These are phyloP conservation scores for roundworm (Caenorhabditis elegans) DNA, from an alignment of 1,140 invertebrate species.

Conservation along the genomic window DNA sequence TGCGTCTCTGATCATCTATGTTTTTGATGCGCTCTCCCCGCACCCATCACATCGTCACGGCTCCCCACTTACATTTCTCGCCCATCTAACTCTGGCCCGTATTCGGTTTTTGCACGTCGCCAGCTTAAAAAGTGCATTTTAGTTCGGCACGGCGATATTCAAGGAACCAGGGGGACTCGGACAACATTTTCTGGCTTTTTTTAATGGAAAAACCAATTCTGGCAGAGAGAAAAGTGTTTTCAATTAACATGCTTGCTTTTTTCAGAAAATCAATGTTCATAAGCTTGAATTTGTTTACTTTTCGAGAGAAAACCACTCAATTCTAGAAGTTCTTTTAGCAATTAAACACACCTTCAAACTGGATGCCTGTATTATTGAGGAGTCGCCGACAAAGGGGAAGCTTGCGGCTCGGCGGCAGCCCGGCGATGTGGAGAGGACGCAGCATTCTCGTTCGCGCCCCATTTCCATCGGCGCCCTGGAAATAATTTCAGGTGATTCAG, in stretches of 20 bases:
- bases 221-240: too few relatives aligned
- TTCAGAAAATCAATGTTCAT: too few relatives aligned
- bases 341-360: conserved; percentile 6
- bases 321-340: too few relatives aligned
- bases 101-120: conserved; percentile 31
- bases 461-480: conserved; percentile 25
- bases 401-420: conserved; percentile 38
- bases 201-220: too few relatives aligned
- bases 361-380: conserved; percentile 1
- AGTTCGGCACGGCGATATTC: too few relatives aligned
- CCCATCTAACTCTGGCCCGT: neutral
- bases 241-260: too few relatives aligned
- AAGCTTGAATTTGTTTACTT: too few relatives aligned
- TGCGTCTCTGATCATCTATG: neutral
- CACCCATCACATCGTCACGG: neutral
- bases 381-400: conserved; percentile 37
- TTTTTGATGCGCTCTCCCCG: conserved; percentile 14
- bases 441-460: conserved; percentile 25
- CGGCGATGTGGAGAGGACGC: neutral
- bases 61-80: too few relatives aligned
- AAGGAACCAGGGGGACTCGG: too few relatives aligned
- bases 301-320: too few relatives aligned
- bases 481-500: too few relatives aligned
- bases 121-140: neutral
- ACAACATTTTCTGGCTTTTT: too few relatives aligned